Base-by-base conservation (phyloP, 2,113 vertebrate species). In the Corythornis vintsioides region DNA sequence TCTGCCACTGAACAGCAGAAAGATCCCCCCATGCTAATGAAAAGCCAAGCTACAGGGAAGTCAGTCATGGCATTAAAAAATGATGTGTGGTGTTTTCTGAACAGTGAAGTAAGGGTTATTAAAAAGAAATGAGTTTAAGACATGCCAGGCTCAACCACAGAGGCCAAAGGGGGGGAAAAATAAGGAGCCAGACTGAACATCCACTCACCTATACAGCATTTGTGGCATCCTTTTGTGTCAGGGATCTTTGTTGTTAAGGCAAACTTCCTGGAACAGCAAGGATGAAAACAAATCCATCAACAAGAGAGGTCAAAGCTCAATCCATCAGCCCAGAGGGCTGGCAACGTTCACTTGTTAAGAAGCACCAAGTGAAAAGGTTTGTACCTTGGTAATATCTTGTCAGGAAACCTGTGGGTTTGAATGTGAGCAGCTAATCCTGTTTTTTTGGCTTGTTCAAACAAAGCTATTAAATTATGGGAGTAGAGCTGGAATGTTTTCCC, bases 141-240 rank as follows among this genome's bases (percentile, higher is more conserved):
- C 45, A 4, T 21, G 52, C 25, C 50, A 7, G 3, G 31, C 26
- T 22, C 33, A 59, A 25, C 0, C 29, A 73, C 13, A 67, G 70
- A 38, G 31, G 17, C 12, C 28, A 63, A 38, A 38, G 38, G 47
- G 47, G 47, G n/a, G 56, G 11, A 8, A 14, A 7, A 64, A 40
- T 11, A 35, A 63, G 21, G 21, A 8, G 42, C 33, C 50, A n/a
- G 81, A 35, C 10, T 24, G 56, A 26, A 66, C 10, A 10, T 11
- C 16, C 55, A 97, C 98, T 98, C 92, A 99, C 99, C 99, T 89
- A 99, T 99, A 94, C 99, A 99, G 97, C 99, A 99, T 97, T 99
- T 99, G 97, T 99, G 99, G 95, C 99, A 99, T 90, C 99, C 98
- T 98, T 99, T 99, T 89, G 99, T 99, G 94, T 99, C 99, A 2